Base-by-base conservation (phyloP, 2,888 invertebrate species). In the Pinctada fucata region DNA sequence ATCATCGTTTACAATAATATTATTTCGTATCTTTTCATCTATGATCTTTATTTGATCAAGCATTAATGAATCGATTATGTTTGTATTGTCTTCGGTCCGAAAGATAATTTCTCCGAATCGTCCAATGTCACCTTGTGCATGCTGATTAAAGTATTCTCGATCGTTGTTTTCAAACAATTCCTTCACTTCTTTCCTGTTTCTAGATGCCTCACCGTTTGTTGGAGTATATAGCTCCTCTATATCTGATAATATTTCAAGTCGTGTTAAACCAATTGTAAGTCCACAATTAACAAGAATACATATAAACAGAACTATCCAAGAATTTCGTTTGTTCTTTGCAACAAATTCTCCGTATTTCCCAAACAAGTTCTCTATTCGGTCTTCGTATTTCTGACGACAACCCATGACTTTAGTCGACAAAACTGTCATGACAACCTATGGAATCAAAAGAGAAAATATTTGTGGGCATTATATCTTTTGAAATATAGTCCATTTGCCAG, bases 201-300 rank as follows among this genome's bases (percentile, higher is more conserved):
- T 8, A 3, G 2, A 5, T 16, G 71, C 78, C 49, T 72, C 65
- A 48, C 79, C 75, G 3, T 78, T 73, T 58, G 69, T 51, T 51
- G 82, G 82, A 16, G 82, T 83, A 48, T 81, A 83, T 13, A 77
- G 65, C 13, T 65, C 65, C 52, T 80, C 79, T 16, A 75, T 58
- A 64, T 80, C 77, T 16, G 75, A 65, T 3, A 78, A 75, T 13
- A 52, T 64, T 49, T 67, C 68, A n/a, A 82, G 51, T 4, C 50
- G 65, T 0, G 76, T 16, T 69, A 82, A 68, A 3, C 79, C 79
- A 2, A 79, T 69, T 1, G 78, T 77, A 1, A 82, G 49, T 0
- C 69, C 45, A 31, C 58, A 68, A 47, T 75, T 72, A 1, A 78
- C 4, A 65, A 80, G 13, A 48, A 78, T 50, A n/a, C 49, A 49